Evolutionary conservation across 2,113 vertebrate genomes (phyloP).

Genomic region (Herpetotheres cachinnans): DNA sequence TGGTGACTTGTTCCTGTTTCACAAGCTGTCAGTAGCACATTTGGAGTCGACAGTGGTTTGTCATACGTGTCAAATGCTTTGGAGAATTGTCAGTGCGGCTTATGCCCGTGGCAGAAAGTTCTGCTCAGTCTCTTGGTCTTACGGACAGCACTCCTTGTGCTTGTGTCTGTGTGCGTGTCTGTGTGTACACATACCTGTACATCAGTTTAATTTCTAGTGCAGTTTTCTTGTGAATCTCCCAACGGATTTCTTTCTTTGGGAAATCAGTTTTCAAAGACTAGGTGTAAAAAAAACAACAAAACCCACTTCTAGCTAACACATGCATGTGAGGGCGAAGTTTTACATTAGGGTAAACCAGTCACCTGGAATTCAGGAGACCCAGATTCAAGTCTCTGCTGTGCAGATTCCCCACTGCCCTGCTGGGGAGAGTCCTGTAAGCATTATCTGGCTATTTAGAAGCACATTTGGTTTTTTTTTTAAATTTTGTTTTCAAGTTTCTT

Average conservation of each 20-base stretch:
- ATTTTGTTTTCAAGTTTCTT: background rate
- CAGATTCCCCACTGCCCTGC: background rate
- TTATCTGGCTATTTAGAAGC: background rate
- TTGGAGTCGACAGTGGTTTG: background rate
- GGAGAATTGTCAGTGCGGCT: background rate
- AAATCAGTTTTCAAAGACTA: background rate
- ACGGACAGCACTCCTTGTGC: background rate
- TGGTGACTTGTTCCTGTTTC: background rate
- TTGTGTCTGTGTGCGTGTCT: fast-evolving
- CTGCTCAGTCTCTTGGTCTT: background rate
- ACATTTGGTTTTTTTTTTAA: background rate
- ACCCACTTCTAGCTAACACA: background rate
- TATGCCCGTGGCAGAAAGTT: background rate
- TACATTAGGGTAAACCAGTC: background rate
- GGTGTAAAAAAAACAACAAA: background rate
- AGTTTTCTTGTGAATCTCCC: background rate
- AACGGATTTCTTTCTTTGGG: background rate
- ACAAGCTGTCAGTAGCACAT: background rate
- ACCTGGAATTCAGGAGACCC: background rate
- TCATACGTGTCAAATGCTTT: background rate
- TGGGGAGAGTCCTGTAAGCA: background rate
- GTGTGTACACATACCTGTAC: background rate
- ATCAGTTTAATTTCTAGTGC: background rate
- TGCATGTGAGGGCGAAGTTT: background rate
- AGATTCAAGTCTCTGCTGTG: background rate